Evolutionary conservation across 2,888 invertebrate genomes (phyloP).

Genomic region (Phaedon cochleariae): DNA sequence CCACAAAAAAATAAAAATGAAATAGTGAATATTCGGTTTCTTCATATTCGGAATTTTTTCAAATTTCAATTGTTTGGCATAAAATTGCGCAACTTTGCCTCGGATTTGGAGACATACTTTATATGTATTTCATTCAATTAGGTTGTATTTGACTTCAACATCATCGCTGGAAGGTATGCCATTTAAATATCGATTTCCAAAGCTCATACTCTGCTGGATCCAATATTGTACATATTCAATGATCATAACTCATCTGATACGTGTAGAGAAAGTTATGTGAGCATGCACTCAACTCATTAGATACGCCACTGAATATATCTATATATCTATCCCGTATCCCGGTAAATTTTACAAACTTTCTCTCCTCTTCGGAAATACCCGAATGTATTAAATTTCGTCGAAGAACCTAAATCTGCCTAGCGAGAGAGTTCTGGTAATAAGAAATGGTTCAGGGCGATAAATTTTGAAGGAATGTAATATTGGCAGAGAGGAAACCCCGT

Average conservation of each 20-base stretch:
- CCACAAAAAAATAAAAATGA: too few species aligned
- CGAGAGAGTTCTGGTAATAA: constrained; percentile 20
- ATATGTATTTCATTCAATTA: too few species aligned
- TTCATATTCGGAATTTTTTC: too few species aligned
- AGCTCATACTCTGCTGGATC: too few species aligned
- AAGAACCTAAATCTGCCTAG: constrained; percentile 4
- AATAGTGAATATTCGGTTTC: too few species aligned
- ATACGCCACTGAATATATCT: not conserved
- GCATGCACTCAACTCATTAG: not conserved
- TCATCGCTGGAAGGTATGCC: too few species aligned
- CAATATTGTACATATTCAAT: too few species aligned
- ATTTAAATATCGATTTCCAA: too few species aligned
- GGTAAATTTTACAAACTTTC: not conserved
- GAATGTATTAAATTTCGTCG: not conserved
- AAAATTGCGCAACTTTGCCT: too few species aligned
- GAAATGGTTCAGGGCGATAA: constrained; percentile 23
- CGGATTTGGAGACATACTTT: too few species aligned
- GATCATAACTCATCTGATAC: not conserved
- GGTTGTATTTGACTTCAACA: too few species aligned
- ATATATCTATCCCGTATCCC: not conserved
- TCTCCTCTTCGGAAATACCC: not conserved
- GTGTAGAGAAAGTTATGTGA: not conserved
- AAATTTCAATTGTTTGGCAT: too few species aligned
- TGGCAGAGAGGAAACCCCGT: constrained; percentile 23
- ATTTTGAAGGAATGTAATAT: constrained; percentile 23